Base-by-base conservation (phyloP, 2,113 vertebrate genomes). In the Chamaetylas fuelleborni region DNA sequence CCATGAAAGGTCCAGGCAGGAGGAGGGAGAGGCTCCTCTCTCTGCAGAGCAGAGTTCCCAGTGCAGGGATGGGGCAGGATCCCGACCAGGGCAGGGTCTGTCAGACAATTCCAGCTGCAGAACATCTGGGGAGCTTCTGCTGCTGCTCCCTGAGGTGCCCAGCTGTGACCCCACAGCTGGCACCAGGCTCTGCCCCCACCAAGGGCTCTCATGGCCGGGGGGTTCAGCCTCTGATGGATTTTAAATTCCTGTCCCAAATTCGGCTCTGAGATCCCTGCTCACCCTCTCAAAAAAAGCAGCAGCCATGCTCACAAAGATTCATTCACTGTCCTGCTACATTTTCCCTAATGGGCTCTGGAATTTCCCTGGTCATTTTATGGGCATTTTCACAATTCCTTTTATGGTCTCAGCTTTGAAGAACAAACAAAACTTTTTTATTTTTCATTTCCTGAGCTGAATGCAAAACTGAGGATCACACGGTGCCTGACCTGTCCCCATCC, bases 131-230 rank as follows among this genome's bases (percentile, higher is more conserved):
- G 2, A 26, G 14, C 50, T 33, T 6, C 29, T 34, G 34, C 23
- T 1, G 53, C 25, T 1, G 33, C 38, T 28, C 4, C 38, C 43
- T 22, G 57, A 0, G 15, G 24, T 1, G 5, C 34, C 64, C 2
- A 0, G 29, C 12, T 17, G 48, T 1, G 5, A 14, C 56, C 31
- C n/a, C 24, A 2, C 2, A 2, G 38, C 38, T 38, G 38, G 38
- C 38, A 38, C 38, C 38, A 38, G 38, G 38, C 38, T 38, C 38
- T 38, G 38, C 38, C 38, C 38, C 38, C 38, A 38, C 38, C 38
- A 38, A 2, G 12, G 20, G 17, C 36, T 45, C 4, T 0, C 18
- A 3, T 1, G 19, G 12, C 1, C 57, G n/a, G 8, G 19, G 28
- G 3, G 13, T 7, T 36, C 31, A 3, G 11, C 13, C 12, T 11